phyloP scores from a whole-genome alignment of 2,113 vertebrate genomes.

The Turnix velox region DNA sequence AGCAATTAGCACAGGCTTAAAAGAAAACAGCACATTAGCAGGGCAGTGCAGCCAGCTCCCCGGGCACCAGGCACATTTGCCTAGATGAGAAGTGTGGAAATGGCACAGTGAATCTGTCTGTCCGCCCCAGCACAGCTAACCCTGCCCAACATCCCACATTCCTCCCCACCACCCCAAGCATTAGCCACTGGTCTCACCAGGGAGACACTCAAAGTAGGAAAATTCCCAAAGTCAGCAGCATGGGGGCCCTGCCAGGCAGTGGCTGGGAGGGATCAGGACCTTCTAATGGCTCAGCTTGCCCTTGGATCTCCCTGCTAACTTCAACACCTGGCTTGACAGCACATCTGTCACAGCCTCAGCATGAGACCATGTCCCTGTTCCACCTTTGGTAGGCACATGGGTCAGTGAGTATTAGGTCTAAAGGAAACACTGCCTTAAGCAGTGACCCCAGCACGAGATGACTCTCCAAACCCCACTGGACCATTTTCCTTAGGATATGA shows the following conservation, averaged over 20 bases:
- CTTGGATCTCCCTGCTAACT: background rate
- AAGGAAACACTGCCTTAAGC: background rate
- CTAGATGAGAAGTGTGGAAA: background rate
- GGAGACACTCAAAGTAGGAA: background rate
- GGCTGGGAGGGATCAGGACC: background rate
- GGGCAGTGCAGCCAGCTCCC: background rate
- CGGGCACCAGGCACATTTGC: slow-evolving; percentile 25
- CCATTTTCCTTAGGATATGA: fast-evolving
- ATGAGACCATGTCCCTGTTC: fast-evolving
- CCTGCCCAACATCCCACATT: fast-evolving
- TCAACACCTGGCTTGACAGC: background rate
- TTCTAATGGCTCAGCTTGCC: background rate
- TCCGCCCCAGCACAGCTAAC: background rate
- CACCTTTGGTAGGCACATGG: fast-evolving
- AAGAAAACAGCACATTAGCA: background rate
- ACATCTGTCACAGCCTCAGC: background rate
- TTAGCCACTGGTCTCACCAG: fast-evolving
- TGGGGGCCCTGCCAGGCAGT: background rate
- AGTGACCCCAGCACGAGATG: background rate
- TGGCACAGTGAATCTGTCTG: background rate
- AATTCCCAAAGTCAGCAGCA: background rate
- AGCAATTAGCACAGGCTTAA: slow-evolving; percentile 16
- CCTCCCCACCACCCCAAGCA: background rate
- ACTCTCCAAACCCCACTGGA: background rate
- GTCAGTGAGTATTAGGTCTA: background rate